Percentiles rank a stretch among this genome's conserved stretches.
Evolutionary conservation across 2,113 vertebrate species (phyloP).

Genomic region (Osmerus mordax): DNA sequence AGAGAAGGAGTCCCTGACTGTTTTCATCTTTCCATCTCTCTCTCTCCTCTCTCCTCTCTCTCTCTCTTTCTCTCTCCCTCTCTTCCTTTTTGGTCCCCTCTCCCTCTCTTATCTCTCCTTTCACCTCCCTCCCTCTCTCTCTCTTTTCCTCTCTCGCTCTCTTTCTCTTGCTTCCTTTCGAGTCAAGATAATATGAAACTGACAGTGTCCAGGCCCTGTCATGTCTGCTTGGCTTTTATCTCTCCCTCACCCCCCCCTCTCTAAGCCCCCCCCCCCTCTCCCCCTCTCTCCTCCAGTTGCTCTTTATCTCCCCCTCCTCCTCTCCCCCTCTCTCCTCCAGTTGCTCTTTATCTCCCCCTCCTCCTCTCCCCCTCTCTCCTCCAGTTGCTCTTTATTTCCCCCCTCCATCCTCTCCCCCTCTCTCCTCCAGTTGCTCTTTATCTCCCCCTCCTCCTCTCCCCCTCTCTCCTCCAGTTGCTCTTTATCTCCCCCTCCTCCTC

Average conservation of each 20-base stretch:
- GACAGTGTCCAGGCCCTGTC: too few relatives aligned
- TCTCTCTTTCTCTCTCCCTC: neutral
- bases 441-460: too few relatives aligned
- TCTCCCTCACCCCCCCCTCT: too few relatives aligned
- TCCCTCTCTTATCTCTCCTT: conserved; percentile 2
- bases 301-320: neutral
- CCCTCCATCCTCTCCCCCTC: too few relatives aligned
- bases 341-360: neutral
- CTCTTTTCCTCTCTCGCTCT: too few relatives aligned
- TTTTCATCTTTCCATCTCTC: neutral
- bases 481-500: too few relatives aligned
- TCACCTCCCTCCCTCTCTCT: neutral
- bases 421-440: too few relatives aligned
- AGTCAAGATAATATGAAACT: neutral
- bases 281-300: neutral
- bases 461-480: too few relatives aligned
- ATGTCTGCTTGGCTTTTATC: too few relatives aligned
- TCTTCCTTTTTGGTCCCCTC: neutral
- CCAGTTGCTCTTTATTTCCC: neutral
- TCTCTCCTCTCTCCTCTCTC: too few relatives aligned
- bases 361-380: neutral
- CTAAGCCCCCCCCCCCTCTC: neutral
- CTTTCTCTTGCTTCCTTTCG: neutral
- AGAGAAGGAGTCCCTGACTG: too few relatives aligned
- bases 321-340: too few relatives aligned